Evolutionary conservation across 2,888 invertebrate species (phyloP), one percentile per base, ranked within the genome.

Genomic region (Meteorus colon): DNA sequence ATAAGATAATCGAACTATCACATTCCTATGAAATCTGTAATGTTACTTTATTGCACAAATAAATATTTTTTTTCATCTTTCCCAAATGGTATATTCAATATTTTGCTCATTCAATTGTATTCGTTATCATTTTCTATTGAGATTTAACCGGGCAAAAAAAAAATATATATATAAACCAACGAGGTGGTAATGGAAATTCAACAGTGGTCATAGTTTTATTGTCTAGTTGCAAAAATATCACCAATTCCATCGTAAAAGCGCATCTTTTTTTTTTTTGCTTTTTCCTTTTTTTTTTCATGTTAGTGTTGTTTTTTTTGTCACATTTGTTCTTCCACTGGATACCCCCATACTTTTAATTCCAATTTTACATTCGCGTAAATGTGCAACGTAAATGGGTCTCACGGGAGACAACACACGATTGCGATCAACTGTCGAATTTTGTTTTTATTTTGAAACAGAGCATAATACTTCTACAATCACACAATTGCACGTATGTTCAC

Each of bases 121-220:
- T 41, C 41, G 12, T 41, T 41, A 12, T 41, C 8, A 41, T 41
- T 12, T 34, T 41, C 12, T 12, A 41, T 41, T 41, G 41, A 41
- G 12, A 41, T 41, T 41, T 41, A 41, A 41, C 41, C 8, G 8
- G 6, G 41, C 12, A 41, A 41, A 41, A 41, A 55, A 51, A 51
- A 27, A 55, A 19, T 29, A 24, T 24, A 24, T 24, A 24, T 24
- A 24, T 24, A 24, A 34, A 69, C 59, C 14, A 12, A 55, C 29
- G 16, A 69, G 34, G 55, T 55, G 55, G 8, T 55, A 55, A 55
- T 55, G 19, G 55, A 55, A 55, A 55, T 55, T 55, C n/a, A 55
- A 55, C 19, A 55, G 10, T 55, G 8, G 8, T 55, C 19, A 19
- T 55, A 55, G 19, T 19, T 55, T 55, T 19, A 55, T 4, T 55